Base-by-base conservation (phyloP, 2,113 vertebrate species). In the Alligator mississippiensis region DNA sequence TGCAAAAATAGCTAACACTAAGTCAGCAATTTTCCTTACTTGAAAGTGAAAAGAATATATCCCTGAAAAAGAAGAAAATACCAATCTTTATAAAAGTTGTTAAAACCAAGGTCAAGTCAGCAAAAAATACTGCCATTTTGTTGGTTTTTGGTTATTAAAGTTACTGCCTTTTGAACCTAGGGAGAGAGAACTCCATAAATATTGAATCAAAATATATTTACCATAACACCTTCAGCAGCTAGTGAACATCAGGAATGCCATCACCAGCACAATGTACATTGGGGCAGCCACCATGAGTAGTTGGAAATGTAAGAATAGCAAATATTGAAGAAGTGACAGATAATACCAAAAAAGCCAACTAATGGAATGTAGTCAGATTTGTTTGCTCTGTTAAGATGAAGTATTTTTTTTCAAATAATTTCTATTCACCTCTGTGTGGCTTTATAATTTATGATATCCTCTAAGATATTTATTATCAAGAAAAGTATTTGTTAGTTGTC, bases 231-330 rank as follows among this genome's bases (percentile, higher is more conserved):
- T 30, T 19, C 19, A 57, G 58, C 82, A 62, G 19, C 19, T 54
- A 24, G 18, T 70, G 54, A n/a, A 30, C 22, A 10, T 0, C 2
- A 5, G 10, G 9, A 6, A 2, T 19, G 66, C 30, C 0, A 0
- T 22, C 25, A 17, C 3, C 6, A 9, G 21, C 14, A 9, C 17
- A 59, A 21, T 57, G 38, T 30, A 15, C 3, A 0, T 12, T 17
- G 59, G 80, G 28, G 62, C 63, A 83, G 0, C 21, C 14, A 47
- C 38, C 22, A 2, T 0, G 0, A 19, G 11, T 30, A 47, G 10
- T 30, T 86, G 58, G 1, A 0, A 1, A 30, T 78, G 25, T 57
- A 86, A 74, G 54, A 82, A 28, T 18, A 77, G 12, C n/a, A 77
- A 38, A 38, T 85, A 47, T 24, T 57, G 0, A 34, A 47, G 60